These are phyloP conservation scores for Trypoxylon attenuatum DNA, from an alignment of 2,888 invertebrate species.

Conservation along the genomic window DNA sequence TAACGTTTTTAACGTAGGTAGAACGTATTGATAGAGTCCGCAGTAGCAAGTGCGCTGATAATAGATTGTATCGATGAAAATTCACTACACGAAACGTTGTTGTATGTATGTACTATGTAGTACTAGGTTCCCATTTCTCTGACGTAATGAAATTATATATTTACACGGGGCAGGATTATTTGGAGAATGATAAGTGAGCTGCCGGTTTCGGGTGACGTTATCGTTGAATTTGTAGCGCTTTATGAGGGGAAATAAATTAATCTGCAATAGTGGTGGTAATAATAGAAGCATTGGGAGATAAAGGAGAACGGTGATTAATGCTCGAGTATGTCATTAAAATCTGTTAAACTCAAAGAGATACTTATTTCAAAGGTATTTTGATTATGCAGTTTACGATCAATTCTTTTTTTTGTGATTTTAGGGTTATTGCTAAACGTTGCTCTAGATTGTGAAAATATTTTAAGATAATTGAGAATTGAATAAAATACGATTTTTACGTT, in stretches of 20 bases:
- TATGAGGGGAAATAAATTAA: neutral
- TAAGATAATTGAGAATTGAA: too few species aligned
- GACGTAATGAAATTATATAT: constrained; percentile 50
- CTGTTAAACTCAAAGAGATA: neutral
- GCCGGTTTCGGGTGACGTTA: constrained; percentile 28
- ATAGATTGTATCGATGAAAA: too few species aligned
- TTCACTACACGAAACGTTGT: constrained; percentile 24
- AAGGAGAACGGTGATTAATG: constrained; percentile 1
- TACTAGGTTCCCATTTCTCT: too few species aligned
- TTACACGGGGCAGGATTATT: constrained; percentile 40
- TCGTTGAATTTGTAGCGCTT: constrained; percentile 26
- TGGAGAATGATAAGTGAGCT: constrained; percentile 41
- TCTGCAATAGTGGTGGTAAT: neutral
- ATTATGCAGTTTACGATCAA: too few species aligned
- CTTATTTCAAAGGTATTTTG: too few species aligned
- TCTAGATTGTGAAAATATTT: too few species aligned
- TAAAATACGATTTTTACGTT: too few species aligned
- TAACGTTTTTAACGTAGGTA: constrained; percentile 16
- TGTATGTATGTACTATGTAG: too few species aligned
- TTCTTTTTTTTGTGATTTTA: too few species aligned
- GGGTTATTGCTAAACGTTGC: too few species aligned
- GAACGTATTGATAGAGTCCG: too few species aligned
- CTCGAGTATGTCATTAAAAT: neutral
- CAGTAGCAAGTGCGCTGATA: too few species aligned
- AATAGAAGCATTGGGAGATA: neutral